Evolutionary conservation across 2,113 vertebrate species (phyloP).

Genomic region (Falco punctatus): DNA sequence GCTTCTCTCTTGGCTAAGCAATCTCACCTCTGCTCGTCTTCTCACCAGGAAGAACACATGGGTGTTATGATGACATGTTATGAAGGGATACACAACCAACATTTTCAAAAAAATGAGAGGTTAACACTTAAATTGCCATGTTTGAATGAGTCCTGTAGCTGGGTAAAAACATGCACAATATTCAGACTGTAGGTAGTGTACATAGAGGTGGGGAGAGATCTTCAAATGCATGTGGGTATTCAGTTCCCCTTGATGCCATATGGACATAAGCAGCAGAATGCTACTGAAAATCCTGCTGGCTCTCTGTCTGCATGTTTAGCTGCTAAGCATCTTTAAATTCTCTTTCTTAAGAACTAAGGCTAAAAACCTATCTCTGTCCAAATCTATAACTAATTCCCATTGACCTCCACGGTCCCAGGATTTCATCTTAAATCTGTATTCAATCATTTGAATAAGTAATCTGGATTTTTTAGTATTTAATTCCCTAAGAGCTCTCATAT

Average conservation of each 20-base stretch:
- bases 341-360: background rate
- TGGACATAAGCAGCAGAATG: background rate
- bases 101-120: background rate
- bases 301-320: background rate
- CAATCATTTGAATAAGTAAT: background rate
- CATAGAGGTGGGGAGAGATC: background rate
- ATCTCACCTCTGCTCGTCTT: background rate
- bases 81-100: background rate
- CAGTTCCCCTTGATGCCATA: background rate
- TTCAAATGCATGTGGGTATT: background rate
- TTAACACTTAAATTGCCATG: background rate
- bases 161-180: background rate
- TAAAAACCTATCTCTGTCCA: background rate
- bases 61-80: background rate
- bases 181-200: background rate
- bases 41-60: background rate
- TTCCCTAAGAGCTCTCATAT: background rate
- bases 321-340: background rate
- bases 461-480: background rate
- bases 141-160: background rate
- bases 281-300: background rate
- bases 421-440: background rate
- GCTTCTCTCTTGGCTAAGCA: rapidly evolving
- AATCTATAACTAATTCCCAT: background rate
- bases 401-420: background rate